phyloP scores from a whole-genome alignment of 1,140 invertebrate species.

The Proales similis region DNA sequence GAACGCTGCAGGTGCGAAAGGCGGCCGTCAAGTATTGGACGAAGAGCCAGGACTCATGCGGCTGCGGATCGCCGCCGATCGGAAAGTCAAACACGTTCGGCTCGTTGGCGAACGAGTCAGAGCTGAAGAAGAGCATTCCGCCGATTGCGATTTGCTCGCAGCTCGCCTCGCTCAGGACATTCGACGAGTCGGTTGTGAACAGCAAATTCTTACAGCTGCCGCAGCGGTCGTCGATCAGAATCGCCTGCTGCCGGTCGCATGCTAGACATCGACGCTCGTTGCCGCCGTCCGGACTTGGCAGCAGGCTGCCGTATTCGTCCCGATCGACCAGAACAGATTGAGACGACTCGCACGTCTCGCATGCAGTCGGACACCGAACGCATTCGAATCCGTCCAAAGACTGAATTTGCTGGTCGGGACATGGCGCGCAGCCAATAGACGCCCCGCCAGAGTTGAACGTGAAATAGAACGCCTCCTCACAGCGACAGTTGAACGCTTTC shows the following conservation, averaged over 20 bases:
- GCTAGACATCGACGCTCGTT: background rate
- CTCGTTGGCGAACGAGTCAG: background rate
- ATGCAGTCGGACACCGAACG: background rate
- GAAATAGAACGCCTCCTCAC: conserved; percentile 25
- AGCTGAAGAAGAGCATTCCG: conserved; percentile 11
- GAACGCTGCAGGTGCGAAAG: background rate
- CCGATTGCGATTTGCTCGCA: conserved; percentile 3
- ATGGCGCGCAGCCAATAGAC: background rate
- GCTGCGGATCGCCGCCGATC: background rate
- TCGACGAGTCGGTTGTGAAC: background rate
- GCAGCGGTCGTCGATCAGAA: background rate
- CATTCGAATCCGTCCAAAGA: conserved; percentile 18
- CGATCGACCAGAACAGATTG: background rate
- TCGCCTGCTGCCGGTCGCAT: background rate
- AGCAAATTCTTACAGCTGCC: conserved; percentile 24
- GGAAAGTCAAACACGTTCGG: background rate
- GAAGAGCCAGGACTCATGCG: conserved; percentile 13
- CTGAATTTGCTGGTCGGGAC: conserved; percentile 1
- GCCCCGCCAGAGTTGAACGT: conserved; percentile 1
- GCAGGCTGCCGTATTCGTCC: background rate
- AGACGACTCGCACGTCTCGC: background rate
- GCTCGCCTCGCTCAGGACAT: background rate
- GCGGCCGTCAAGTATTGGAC: background rate
- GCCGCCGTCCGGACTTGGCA: too few relatives aligned
- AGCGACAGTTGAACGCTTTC: conserved; percentile 24